These are phyloP conservation scores for Adrianichthys oophorus DNA, from an alignment of 2,797 vertebrate species.

Conservation along the genomic window DNA sequence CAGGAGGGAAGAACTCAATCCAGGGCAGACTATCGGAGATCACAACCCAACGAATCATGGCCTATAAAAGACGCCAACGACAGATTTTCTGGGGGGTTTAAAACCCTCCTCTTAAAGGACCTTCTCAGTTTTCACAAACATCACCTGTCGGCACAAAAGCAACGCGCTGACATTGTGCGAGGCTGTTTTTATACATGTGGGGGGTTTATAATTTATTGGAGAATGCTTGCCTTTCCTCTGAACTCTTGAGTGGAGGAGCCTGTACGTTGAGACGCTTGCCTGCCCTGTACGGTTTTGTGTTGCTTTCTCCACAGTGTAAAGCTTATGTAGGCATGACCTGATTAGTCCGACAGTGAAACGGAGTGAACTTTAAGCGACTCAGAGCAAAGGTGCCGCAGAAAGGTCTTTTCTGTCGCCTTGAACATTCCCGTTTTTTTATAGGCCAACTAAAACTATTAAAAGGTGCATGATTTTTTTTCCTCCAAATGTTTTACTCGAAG, in stretches of 20 bases:
- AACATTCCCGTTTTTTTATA: slow-evolving; percentile 81
- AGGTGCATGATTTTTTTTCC: slow-evolving; percentile 79
- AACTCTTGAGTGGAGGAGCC: slow-evolving; percentile 58
- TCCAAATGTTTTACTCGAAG: slow-evolving; percentile 75
- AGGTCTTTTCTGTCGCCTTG: slow-evolving; percentile 66
- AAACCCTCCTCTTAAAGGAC: slow-evolving; percentile 42
- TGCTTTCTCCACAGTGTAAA: slow-evolving; percentile 78
- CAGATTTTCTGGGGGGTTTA: slow-evolving; percentile 24
- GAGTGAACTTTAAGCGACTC: slow-evolving; percentile 43
- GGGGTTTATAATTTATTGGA: slow-evolving; percentile 71
- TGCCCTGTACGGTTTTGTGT: slow-evolving; percentile 79
- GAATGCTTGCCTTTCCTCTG: slow-evolving; percentile 76
- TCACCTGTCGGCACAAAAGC: slow-evolving; percentile 43
- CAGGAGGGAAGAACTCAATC: slow-evolving; percentile 47
- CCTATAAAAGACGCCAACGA: slow-evolving; percentile 44
- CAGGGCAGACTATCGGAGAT: slow-evolving; percentile 44
- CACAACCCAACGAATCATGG: slow-evolving; percentile 37
- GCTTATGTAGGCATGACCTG: slow-evolving; percentile 77
- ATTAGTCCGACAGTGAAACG: slow-evolving; percentile 64
- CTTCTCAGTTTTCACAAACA: slow-evolving; percentile 51
- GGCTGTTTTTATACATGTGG: slow-evolving; percentile 67
- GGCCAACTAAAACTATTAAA: slow-evolving; percentile 73
- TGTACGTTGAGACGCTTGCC: slow-evolving; percentile 77
- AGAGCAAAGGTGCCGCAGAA: slow-evolving; percentile 53
- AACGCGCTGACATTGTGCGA: slow-evolving; percentile 43